Conservation (phyloP, 2,113 vertebrate species). For the Romanogobio albipinnatus region DNA sequence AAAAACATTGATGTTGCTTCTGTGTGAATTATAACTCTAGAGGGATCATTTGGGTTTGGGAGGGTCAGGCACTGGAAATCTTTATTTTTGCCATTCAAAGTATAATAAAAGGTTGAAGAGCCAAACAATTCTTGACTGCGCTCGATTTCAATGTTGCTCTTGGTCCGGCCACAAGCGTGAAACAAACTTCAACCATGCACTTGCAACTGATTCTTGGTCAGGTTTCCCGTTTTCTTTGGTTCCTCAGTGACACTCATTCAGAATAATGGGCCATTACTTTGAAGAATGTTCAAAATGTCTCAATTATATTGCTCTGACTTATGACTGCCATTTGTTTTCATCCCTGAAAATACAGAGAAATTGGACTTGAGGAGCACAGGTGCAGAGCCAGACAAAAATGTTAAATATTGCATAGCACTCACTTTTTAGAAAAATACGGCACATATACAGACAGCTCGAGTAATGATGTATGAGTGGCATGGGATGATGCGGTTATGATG, state of each 20-base stretch:
- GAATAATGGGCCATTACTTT: slow-evolving; percentile 6
- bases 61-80: slow-evolving; percentile 52
- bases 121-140: slow-evolving; percentile 31
- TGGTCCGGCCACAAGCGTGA: neutral
- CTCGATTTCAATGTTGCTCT: slow-evolving; percentile 24
- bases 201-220: neutral
- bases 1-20: slow-evolving; percentile 65
- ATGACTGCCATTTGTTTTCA: neutral
- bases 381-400: neutral
- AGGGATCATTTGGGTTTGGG: slow-evolving; percentile 24
- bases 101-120: slow-evolving; percentile 58
- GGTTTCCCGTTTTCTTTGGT: neutral
- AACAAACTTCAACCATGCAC: neutral
- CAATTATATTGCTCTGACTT: neutral
- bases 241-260: neutral
- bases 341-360: slow-evolving; percentile 14
- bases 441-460: neutral
- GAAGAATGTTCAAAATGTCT: neutral
- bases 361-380: neutral
- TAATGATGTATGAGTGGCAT: neutral
- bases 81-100: slow-evolving; percentile 62
- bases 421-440: neutral
- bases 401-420: neutral
- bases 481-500: neutral
- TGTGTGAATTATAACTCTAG: slow-evolving; percentile 46